Conservation (phyloP, 2,888 invertebrate species). For the Micropterix aruncella region DNA sequence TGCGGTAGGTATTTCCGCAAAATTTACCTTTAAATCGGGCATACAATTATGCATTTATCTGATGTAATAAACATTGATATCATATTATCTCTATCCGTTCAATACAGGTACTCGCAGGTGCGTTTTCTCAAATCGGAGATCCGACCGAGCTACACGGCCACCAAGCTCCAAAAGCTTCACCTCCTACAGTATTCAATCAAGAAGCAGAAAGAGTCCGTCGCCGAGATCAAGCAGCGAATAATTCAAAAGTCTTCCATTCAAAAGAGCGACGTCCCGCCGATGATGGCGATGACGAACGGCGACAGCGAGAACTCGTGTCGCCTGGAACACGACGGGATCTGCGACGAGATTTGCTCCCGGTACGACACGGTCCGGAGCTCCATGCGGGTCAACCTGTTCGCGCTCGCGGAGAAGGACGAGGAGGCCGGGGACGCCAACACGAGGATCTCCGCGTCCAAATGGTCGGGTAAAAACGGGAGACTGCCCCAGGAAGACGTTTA, state of each 20-base stretch:
- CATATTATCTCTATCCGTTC: too few relatives aligned
- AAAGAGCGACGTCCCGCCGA: slow-evolving; percentile 17
- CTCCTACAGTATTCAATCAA: slow-evolving; percentile 57
- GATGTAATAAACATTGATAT: too few relatives aligned
- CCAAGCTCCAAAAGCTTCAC: slow-evolving; percentile 54
- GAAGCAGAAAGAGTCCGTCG: slow-evolving; percentile 48
- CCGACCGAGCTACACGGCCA: slow-evolving; percentile 56
- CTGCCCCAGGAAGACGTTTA: slow-evolving; percentile 2
- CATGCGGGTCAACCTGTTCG: neutral
- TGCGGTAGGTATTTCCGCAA: too few relatives aligned
- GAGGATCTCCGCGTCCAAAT: neutral
- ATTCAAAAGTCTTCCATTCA: slow-evolving; percentile 30
- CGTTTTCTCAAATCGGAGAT: slow-evolving; percentile 46
- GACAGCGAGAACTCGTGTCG: neutral
- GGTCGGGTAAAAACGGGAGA: neutral
- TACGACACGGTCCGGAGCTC: neutral
- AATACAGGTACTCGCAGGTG: slow-evolving; percentile 19
- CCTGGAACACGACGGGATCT: neutral
- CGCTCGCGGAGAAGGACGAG: neutral
- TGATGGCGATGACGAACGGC: slow-evolving; percentile 7
- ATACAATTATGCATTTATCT: too few relatives aligned
- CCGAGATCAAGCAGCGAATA: slow-evolving; percentile 34
- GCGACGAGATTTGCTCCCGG: neutral
- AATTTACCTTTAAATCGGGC: too few relatives aligned
- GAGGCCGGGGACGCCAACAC: neutral